These are phyloP conservation scores for Liparis tanakae DNA, from an alignment of 2,797 vertebrate species.

Conservation along the genomic window DNA sequence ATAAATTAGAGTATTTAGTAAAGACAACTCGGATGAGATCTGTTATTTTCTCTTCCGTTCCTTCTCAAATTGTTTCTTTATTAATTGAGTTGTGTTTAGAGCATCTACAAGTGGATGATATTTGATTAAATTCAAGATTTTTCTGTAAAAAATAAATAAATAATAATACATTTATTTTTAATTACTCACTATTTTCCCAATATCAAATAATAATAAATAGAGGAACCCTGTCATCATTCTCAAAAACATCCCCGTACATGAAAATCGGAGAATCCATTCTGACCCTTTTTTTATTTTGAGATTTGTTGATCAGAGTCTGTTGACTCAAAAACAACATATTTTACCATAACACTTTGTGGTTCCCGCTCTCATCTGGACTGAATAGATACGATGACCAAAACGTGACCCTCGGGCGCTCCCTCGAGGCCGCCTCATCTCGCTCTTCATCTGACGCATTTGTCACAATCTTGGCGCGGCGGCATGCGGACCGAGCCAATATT, in stretches of 20 bases:
- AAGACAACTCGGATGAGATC: too few relatives aligned
- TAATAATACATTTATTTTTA: too few relatives aligned
- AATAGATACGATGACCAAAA: conserved; percentile 7
- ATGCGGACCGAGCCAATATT: neutral
- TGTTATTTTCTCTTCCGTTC: too few relatives aligned
- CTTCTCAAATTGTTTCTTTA: too few relatives aligned
- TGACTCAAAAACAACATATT: neutral
- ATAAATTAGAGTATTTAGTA: too few relatives aligned
- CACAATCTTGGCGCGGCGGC: conserved; percentile 21
- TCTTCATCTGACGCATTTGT: conserved; percentile 24
- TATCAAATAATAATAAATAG: too few relatives aligned
- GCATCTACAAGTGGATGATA: too few relatives aligned
- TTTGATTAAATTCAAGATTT: too few relatives aligned
- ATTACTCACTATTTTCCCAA: too few relatives aligned
- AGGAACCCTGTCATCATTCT: too few relatives aligned
- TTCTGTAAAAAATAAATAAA: too few relatives aligned
- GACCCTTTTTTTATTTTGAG: neutral
- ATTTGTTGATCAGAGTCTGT: neutral
- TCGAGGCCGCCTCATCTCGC: neutral
- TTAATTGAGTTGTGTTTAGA: too few relatives aligned
- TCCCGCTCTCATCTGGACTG: neutral
- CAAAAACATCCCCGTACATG: neutral
- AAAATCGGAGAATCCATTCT: neutral
- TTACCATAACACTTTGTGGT: neutral
- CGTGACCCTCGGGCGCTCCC: neutral